Base-by-base conservation (phyloP, 2,888 invertebrate genomes). In the Scaptomyza cyrtandrae region DNA sequence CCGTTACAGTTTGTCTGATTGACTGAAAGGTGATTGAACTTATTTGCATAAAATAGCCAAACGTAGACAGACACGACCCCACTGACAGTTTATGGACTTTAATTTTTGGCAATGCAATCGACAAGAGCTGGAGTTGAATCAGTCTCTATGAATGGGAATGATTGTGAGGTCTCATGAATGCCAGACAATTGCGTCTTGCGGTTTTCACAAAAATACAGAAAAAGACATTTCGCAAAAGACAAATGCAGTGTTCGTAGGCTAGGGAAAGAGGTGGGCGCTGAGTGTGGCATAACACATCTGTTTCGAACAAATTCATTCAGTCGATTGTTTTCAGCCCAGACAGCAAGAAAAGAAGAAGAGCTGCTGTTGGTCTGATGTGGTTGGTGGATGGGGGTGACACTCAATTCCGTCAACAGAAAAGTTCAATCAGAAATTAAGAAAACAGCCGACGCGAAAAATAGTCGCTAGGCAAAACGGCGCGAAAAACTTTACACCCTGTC, bases 401-500 rank as follows among this genome's bases (percentile, higher is more conserved):
- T 80, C 73, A 70, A 80, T 82, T 82, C 82, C 83, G 73, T 83
- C 88, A 89, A 82, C 80, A 86, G 80, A 86, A 87, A 86, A 86
- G 88, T 86, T 89, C 89, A 89, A 86, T 86, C 86, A 86, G 88
- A 86, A 86, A 88, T 86, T 86, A 86, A 89, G 88, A 87, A 85
- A 88, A 88, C 85, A 79, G 79, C 71, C 87, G 84, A 81, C 71
- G 49, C 64, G 73, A 75, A 88, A 85, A 86, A 88, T 77, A 77
- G 75, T 73, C 75, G 59, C 61, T 49, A 24, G 52, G 63, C 39
- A 69, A 75, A 72, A 39, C 39, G 69, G 72, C 84, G 80, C 64
- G 68, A 81, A 79, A 88, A 88, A 75, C 61, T 71, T 74, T 66
- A 59, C 68, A 45, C 53, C 57, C 69, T 53, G 53, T 52, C 39